Evolutionary conservation across 2,888 invertebrate species (phyloP), one percentile per base, ranked within the genome.

Genomic region (Aphelenchoides bicaudatus): DNA sequence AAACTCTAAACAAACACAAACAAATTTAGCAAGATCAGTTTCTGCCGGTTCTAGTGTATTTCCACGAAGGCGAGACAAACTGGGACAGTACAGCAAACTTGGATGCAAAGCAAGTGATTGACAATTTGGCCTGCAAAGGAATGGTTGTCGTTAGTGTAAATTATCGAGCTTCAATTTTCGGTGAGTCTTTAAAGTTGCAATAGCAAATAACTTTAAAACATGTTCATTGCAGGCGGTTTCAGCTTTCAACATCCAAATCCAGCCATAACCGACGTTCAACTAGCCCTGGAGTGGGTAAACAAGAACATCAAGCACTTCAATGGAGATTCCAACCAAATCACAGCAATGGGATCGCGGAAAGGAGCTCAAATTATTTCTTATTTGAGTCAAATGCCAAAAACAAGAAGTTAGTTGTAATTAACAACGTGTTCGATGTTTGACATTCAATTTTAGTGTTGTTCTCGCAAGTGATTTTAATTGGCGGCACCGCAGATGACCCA

Each of bases 231-330:
- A n/a, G n/a, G n/a, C n/a, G n/a, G n/a, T n/a, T n/a, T n/a, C n/a
- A n/a, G n/a, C n/a, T n/a, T n/a, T n/a, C n/a, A n/a, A n/a, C n/a
- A n/a, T n/a, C n/a, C n/a, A n/a, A n/a, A n/a, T n/a, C n/a, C n/a
- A n/a, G n/a, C n/a, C n/a, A n/a, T n/a, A n/a, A n/a, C n/a, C n/a
- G n/a, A n/a, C n/a, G n/a, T n/a, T n/a, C n/a, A n/a, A n/a, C n/a
- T n/a, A n/a, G n/a, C n/a, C n/a, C 8, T 43, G 8, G 43, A 43
- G 43, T 43, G 43, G 43, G 43, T 43, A 8, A 6, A 43, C 43
- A 8, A 19, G 43, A 43, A 43, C 43, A 43, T 43, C 23, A 8
- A 10, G 43, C 16, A 43, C 10, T 43, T 43, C 43, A 10, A 8
- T n/a, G 43, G 43, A 19, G 23, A 43, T n/a, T 6, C 10, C 10